Percentiles rank a stretch among this genome's conserved stretches.
Conservation (phyloP, 1,140 invertebrate genomes). For the Listronotus bonariensis region DNA sequence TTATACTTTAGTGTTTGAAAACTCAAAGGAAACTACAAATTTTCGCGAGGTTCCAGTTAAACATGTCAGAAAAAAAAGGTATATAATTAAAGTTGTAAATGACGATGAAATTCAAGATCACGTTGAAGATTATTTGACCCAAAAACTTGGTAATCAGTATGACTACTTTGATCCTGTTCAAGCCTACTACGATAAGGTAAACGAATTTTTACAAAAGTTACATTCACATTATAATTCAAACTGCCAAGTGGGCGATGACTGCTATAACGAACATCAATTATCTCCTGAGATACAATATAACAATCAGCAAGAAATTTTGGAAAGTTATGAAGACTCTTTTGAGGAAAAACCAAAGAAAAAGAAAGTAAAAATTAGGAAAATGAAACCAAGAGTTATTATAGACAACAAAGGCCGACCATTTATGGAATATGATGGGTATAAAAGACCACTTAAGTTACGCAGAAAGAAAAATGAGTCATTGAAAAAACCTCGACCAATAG, state of each 20-base stretch:
- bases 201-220: constrained; percentile 9
- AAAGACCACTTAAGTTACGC: constrained; percentile 39
- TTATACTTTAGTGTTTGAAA: neutral
- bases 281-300: neutral
- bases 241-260: constrained; percentile 1
- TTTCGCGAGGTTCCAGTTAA: constrained; percentile 19
- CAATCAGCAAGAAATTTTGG: constrained; percentile 1
- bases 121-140: constrained; percentile 38
- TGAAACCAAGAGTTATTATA: constrained; percentile 45
- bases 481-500: neutral
- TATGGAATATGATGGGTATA: constrained; percentile 45
- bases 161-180: constrained; percentile 20
- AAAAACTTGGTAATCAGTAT: constrained; percentile 33
- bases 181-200: constrained; percentile 26
- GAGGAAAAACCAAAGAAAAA: constrained; percentile 33
- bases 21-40: constrained; percentile 17
- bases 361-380: constrained; percentile 37
- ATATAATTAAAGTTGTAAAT: constrained; percentile 42
- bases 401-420: constrained; percentile 48
- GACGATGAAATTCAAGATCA: constrained; percentile 35
- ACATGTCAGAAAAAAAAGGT: constrained; percentile 39
- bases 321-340: constrained; percentile 3
- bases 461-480: neutral
- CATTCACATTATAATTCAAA: neutral
- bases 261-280: neutral